Conservation (phyloP, 2,113 vertebrate species). For the Lota lota region DNA sequence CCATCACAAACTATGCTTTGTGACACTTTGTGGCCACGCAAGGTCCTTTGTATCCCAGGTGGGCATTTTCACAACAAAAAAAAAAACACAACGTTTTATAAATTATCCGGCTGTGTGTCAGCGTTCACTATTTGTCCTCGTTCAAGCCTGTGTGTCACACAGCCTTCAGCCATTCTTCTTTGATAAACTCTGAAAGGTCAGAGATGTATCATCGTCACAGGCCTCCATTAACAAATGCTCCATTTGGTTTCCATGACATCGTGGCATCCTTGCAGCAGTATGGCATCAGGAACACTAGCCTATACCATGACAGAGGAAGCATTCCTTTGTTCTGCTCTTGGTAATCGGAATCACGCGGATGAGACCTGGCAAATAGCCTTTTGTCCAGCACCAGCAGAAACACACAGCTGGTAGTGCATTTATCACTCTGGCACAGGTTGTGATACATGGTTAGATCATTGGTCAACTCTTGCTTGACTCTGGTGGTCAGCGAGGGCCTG, state of each 20-base stretch:
- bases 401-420: constrained; percentile 6
- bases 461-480: constrained; percentile 4
- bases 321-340: too few species aligned
- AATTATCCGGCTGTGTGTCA: constrained; percentile 13
- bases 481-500: neutral
- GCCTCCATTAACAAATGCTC: constrained; percentile 12
- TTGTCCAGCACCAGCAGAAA: neutral
- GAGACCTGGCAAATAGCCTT: constrained; percentile 16
- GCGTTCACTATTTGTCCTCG: neutral
- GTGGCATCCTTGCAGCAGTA: constrained; percentile 16
- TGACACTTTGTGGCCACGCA: neutral
- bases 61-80: constrained; percentile 16
- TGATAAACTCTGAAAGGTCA: constrained; percentile 55
- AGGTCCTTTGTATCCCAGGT: neutral
- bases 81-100: constrained; percentile 36
- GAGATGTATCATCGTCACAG: constrained; percentile 49
- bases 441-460: neutral
- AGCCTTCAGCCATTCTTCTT: constrained; percentile 48
- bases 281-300: neutral
- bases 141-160: constrained; percentile 13
- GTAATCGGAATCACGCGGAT: neutral
- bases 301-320: constrained; percentile 9
- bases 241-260: constrained; percentile 42
- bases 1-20: too few species aligned
- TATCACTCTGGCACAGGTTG: neutral